These are phyloP conservation scores for Thecocarcelia acutangulata DNA, from an alignment of 2,888 invertebrate species.

Conservation along the genomic window DNA sequence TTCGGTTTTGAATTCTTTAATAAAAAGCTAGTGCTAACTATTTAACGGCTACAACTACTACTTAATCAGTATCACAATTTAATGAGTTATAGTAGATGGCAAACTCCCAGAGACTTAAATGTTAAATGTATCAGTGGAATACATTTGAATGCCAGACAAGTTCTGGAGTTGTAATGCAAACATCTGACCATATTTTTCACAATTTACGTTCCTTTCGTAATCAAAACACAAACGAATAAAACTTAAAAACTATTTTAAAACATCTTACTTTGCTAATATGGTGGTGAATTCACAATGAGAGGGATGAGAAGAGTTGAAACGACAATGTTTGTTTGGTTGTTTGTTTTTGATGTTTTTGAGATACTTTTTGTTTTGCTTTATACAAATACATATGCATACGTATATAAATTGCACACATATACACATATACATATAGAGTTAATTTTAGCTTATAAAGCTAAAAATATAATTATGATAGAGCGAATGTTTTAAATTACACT, in stretches of 20 bases:
- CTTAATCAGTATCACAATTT: slow-evolving; percentile 70
- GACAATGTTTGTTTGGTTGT: slow-evolving; percentile 30
- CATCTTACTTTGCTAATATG: slow-evolving; percentile 66
- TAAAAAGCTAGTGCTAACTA: slow-evolving; percentile 69
- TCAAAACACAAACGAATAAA: slow-evolving; percentile 69
- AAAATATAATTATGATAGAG: slow-evolving; percentile 37
- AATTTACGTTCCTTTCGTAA: slow-evolving; percentile 69
- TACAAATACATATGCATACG: slow-evolving; percentile 7
- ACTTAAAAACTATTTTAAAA: slow-evolving; percentile 65
- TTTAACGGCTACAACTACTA: slow-evolving; percentile 68
- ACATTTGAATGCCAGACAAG: slow-evolving; percentile 50
- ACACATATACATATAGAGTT: slow-evolving; percentile 1
- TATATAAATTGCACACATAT: neutral
- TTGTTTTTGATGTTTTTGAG: slow-evolving; percentile 32
- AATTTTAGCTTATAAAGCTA: slow-evolving; percentile 56
- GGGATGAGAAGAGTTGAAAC: slow-evolving; percentile 41
- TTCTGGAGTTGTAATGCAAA: slow-evolving; percentile 66
- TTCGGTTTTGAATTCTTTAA: slow-evolving; percentile 34
- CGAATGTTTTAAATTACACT: slow-evolving; percentile 35
- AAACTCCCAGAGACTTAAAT: slow-evolving; percentile 63
- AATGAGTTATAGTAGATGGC: slow-evolving; percentile 70
- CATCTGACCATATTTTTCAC: slow-evolving; percentile 70
- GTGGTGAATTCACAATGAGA: slow-evolving; percentile 69
- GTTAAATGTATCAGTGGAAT: slow-evolving; percentile 37
- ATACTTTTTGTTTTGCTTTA: slow-evolving; percentile 37